A percentile compares a stretch with the other conserved stretches of the same genome.
Conservation (phyloP, 2,797 vertebrate genomes). For the Melanotaenia maccullochi region DNA sequence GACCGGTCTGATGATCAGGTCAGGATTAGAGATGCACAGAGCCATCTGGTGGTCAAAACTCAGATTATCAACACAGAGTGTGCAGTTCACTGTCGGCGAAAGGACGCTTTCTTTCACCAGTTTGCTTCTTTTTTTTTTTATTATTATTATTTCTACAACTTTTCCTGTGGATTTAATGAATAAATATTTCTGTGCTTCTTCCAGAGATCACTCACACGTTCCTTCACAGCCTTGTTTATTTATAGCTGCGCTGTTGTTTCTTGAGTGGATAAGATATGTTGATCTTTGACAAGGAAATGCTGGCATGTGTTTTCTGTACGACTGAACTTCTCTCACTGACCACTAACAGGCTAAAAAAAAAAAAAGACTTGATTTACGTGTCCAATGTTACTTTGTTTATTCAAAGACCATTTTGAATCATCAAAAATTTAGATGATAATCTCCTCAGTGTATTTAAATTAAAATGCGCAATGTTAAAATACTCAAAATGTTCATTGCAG, state of each 20-base stretch:
- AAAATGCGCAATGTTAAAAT: not conserved
- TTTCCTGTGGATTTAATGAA: slow-evolving; percentile 23
- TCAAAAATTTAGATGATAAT: not conserved
- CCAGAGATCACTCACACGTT: slow-evolving; percentile 10
- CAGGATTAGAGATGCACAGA: slow-evolving; percentile 83
- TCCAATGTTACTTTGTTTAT: not conserved
- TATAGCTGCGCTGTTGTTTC: slow-evolving; percentile 22
- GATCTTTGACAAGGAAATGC: slow-evolving; percentile 1
- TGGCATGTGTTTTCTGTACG: slow-evolving; percentile 15
- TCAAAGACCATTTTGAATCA: not conserved
- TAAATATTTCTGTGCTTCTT: slow-evolving; percentile 22
- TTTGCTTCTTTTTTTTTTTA: not conserved
- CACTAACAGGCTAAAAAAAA: not conserved
- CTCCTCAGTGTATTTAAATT: not conserved
- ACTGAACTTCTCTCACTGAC: slow-evolving; percentile 16
- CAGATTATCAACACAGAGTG: not conserved
- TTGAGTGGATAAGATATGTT: not conserved
- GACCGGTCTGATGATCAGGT: not conserved
- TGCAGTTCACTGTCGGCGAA: not conserved
- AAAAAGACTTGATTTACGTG: not conserved
- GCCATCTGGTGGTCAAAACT: slow-evolving; percentile 91
- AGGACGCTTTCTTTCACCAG: not conserved
- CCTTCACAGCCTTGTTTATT: slow-evolving; percentile 23
- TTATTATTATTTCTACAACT: not conserved
- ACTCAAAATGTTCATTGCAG: not conserved